phyloP scores from a whole-genome alignment of 2,113 vertebrate species.

The Isurus oxyrinchus region DNA sequence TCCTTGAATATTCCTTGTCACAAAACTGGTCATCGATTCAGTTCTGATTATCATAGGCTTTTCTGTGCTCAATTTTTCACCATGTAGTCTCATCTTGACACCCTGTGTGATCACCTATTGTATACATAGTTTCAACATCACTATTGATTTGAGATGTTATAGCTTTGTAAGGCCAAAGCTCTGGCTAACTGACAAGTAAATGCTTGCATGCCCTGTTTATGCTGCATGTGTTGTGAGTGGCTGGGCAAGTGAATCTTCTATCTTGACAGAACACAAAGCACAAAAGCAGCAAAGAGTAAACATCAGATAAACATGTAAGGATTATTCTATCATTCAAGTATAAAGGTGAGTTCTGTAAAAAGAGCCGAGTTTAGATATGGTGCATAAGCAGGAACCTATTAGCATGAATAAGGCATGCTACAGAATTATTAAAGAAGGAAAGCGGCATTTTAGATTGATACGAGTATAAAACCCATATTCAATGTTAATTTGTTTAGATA shows the following conservation, averaged over 20 bases:
- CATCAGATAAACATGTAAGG: background rate
- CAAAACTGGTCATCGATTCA: background rate
- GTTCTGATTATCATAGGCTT: background rate
- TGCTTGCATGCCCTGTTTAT: background rate
- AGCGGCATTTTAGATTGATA: background rate
- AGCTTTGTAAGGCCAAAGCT: background rate
- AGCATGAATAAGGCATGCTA: background rate
- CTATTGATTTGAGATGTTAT: background rate
- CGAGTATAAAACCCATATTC: background rate
- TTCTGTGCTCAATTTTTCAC: background rate
- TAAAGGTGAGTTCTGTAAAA: background rate
- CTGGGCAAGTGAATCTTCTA: background rate
- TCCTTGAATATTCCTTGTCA: background rate
- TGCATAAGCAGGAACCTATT: background rate
- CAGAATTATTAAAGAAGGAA: background rate
- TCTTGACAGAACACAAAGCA: background rate
- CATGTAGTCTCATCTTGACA: background rate
- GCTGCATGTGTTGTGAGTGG: background rate
- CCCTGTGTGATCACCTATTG: background rate
- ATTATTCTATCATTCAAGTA: background rate
- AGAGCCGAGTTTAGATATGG: background rate
- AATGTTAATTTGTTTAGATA: background rate
- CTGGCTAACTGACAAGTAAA: background rate
- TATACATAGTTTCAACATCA: background rate
- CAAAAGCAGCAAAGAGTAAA: background rate